phyloP scores from a whole-genome alignment of 1,140 invertebrate species.

The Lordiphosa collinella region DNA sequence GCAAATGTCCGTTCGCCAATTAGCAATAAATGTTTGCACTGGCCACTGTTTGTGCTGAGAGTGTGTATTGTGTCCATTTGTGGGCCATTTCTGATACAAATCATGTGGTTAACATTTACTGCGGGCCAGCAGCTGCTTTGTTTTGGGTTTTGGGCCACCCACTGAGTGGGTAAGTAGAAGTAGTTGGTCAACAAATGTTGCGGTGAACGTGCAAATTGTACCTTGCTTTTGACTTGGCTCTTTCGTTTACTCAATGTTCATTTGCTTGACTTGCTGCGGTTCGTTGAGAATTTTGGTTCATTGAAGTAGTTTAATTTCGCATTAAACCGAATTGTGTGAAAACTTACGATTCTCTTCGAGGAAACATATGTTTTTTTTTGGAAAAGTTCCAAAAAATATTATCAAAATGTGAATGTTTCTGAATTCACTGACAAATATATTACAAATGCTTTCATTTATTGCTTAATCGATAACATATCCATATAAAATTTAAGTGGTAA shows the following conservation, averaged over 20 bases:
- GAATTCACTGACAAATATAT: too few relatives aligned
- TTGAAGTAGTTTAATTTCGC: too few relatives aligned
- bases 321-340: too few relatives aligned
- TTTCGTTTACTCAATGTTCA: conserved; percentile 33
- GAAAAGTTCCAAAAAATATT: too few relatives aligned
- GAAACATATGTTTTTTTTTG: too few relatives aligned
- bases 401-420: too few relatives aligned
- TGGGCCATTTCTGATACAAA: conserved; percentile 73
- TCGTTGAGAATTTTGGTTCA: too few relatives aligned
- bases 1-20: conserved; percentile 74
- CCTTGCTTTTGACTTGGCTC: conserved; percentile 37
- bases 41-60: conserved; percentile 19
- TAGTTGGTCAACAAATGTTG: conserved; percentile 33
- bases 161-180: background rate
- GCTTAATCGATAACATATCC: too few relatives aligned
- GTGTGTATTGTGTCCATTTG: conserved; percentile 54
- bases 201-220: conserved; percentile 66
- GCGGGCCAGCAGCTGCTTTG: conserved; percentile 62
- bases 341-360: too few relatives aligned
- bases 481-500: too few relatives aligned
- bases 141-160: conserved; percentile 45
- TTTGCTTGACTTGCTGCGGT: conserved; percentile 39
- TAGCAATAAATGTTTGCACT: conserved; percentile 75
- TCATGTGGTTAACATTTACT: conserved; percentile 71
- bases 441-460: too few relatives aligned